Evolutionary conservation across 2,888 invertebrate genomes (phyloP), one percentile per base, ranked within the genome.

Genomic region (Ditylenchus weischeri): DNA sequence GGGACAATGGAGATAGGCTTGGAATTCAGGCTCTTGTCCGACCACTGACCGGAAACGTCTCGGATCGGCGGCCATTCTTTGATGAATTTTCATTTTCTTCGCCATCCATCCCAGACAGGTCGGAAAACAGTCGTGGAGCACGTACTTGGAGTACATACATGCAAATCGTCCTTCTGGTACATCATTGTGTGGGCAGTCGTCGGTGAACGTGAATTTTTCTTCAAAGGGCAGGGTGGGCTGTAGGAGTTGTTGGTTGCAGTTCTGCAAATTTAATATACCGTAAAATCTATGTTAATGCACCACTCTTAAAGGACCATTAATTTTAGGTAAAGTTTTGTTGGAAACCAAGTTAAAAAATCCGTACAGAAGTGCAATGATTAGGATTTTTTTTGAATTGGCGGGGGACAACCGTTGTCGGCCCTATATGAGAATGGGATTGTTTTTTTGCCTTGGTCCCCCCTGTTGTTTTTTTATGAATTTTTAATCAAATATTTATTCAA

Each of bases 131-230:
- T 59, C 38, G 35, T 59, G 59, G 11, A 59, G 43, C 21, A 29
- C 35, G 59, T 59, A 59, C 8, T 59, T 59, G 13, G 59, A 13
- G 38, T 38, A 59, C 19, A 3, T 11, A 35, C 59, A 59, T 1
- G 29, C 4, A n/a, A 15, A 29, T 29, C 8, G 13, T 11, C 10
- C 59, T 36, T 59, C 6, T 59, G 59, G 23, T 1, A 29, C 43
- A 35, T 19, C 38, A 29, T 59, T 3, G 10, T 11, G 35, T 15
- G 36, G 35, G 47, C 67, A 67, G n/a, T 47, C 36, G 35, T 65
- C 57, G 13, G 66, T 67, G 59, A 67, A 66, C 11, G 67, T 66
- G 23, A 66, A 67, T 29, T 67, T 67, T 29, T 66, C 29, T 15
- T 38, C 47, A 19, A 38, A 57, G 8, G 64, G 48, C 19, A 67